phyloP scores from a whole-genome alignment of 1,140 invertebrate species.

The Nylanderia fulva region DNA sequence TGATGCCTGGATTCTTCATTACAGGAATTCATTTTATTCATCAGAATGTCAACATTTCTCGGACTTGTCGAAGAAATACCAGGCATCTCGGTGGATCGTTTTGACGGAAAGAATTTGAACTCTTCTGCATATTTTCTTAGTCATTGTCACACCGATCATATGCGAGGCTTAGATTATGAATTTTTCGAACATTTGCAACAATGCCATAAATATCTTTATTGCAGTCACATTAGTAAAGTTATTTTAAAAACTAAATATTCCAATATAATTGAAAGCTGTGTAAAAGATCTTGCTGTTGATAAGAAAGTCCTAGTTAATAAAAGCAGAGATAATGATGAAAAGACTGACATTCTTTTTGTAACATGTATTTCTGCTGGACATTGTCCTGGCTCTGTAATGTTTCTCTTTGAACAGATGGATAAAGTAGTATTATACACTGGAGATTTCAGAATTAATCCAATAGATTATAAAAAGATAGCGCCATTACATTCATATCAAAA shows the following conservation, averaged over 20 bases:
- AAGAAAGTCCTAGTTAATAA: slow-evolving; percentile 73
- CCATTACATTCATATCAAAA: slow-evolving; percentile 85
- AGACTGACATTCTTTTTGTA: slow-evolving; percentile 85
- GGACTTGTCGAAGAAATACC: slow-evolving; percentile 88
- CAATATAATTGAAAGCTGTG: slow-evolving; percentile 57
- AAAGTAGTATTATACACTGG: slow-evolving; percentile 89
- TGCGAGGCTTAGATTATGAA: slow-evolving; percentile 85
- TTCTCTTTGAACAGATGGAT: slow-evolving; percentile 87
- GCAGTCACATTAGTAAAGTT: slow-evolving; percentile 78
- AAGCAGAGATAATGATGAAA: slow-evolving; percentile 62
- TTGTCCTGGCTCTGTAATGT: slow-evolving; percentile 92
- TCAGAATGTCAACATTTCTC: slow-evolving; percentile 87
- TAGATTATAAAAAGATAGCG: slow-evolving; percentile 87
- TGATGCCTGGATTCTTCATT: slow-evolving; percentile 74
- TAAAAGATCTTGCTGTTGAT: slow-evolving; percentile 79
- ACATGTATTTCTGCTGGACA: slow-evolving; percentile 89
- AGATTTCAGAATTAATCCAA: slow-evolving; percentile 88
- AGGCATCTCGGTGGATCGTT: slow-evolving; percentile 88
- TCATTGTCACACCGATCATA: slow-evolving; percentile 90
- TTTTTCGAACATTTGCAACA: slow-evolving; percentile 75
- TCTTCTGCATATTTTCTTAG: slow-evolving; percentile 89
- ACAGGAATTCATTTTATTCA: slow-evolving; percentile 67
- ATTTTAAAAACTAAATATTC: slow-evolving; percentile 72
- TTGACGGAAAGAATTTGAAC: slow-evolving; percentile 85
- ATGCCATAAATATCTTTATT: slow-evolving; percentile 79